A percentile compares a stretch with the other conserved stretches of the same genome.
Conservation (phyloP, 2,113 vertebrate species). For the Puntigrus tetrazona region DNA sequence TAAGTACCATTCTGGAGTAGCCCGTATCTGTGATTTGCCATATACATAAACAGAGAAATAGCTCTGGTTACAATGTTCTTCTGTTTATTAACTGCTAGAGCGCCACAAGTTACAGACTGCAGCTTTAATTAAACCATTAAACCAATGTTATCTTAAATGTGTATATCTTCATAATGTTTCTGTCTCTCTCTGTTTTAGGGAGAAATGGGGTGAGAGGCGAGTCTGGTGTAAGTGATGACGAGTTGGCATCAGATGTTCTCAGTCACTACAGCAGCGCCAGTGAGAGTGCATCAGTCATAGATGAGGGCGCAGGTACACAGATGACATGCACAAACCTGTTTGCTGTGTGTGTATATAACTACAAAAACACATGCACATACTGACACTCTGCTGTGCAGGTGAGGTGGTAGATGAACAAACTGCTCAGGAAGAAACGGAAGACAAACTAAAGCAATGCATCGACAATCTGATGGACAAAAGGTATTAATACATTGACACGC, state of each 20-base stretch:
- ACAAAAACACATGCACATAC: not conserved
- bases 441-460: slow-evolving; percentile 90
- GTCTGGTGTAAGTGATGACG: slow-evolving; percentile 87
- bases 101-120: too few species aligned
- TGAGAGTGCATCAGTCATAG: slow-evolving; percentile 80
- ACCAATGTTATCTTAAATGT: not conserved
- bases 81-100: too few species aligned
- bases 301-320: slow-evolving; percentile 79
- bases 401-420: slow-evolving; percentile 82
- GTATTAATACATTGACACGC: slow-evolving; percentile 63
- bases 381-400: slow-evolving; percentile 61
- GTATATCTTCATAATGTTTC: not conserved
- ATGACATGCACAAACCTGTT: not conserved
- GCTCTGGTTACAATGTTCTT: too few species aligned
- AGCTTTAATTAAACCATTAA: not conserved
- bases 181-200: slow-evolving; percentile 62
- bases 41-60: too few species aligned
- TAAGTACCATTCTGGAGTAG: too few species aligned
- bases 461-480: slow-evolving; percentile 91
- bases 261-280: slow-evolving; percentile 91
- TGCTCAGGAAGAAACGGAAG: slow-evolving; percentile 86
- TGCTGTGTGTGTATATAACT: too few species aligned
- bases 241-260: slow-evolving; percentile 84
- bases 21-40: too few species aligned
- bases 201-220: slow-evolving; percentile 80